phyloP scores from a whole-genome alignment of 2,113 vertebrate genomes.

The Ammodytes marinus region DNA sequence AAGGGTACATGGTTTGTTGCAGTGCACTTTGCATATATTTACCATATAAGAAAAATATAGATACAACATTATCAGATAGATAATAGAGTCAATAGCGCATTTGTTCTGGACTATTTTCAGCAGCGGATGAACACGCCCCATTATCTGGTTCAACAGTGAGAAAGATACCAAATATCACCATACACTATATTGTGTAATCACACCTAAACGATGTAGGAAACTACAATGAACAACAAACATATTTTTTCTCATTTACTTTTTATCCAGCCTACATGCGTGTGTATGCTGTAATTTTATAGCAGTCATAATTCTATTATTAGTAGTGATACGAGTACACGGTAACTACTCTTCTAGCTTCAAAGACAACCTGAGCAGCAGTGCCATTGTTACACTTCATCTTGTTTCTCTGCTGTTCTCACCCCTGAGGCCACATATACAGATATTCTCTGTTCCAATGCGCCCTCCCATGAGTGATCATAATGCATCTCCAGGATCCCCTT shows the following conservation, averaged over 20 bases:
- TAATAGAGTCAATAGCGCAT: too few species aligned
- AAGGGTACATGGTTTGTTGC: too few species aligned
- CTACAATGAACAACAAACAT: too few species aligned
- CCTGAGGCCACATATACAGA: conserved; percentile 51
- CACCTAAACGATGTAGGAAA: neutral
- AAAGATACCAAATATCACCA: neutral
- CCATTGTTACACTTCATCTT: conserved; percentile 61
- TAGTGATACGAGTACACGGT: neutral
- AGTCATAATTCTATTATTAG: conserved; percentile 2
- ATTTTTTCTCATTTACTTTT: neutral
- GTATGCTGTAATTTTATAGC: neutral
- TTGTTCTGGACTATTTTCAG: too few species aligned
- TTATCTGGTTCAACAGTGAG: neutral
- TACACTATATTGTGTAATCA: neutral
- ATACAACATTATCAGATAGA: too few species aligned
- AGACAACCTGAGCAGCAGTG: conserved; percentile 19
- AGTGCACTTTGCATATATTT: too few species aligned
- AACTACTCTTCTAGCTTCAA: conserved; percentile 17
- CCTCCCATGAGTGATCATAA: conserved; percentile 38
- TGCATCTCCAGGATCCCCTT: conserved; percentile 29
- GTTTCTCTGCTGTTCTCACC: conserved; percentile 61
- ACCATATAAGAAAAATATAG: too few species aligned
- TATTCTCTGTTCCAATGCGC: conserved; percentile 46
- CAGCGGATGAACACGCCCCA: neutral
- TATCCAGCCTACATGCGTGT: neutral